These are phyloP conservation scores for Silurus glanis DNA, from an alignment of 2,113 vertebrate species.

Conservation along the genomic window DNA sequence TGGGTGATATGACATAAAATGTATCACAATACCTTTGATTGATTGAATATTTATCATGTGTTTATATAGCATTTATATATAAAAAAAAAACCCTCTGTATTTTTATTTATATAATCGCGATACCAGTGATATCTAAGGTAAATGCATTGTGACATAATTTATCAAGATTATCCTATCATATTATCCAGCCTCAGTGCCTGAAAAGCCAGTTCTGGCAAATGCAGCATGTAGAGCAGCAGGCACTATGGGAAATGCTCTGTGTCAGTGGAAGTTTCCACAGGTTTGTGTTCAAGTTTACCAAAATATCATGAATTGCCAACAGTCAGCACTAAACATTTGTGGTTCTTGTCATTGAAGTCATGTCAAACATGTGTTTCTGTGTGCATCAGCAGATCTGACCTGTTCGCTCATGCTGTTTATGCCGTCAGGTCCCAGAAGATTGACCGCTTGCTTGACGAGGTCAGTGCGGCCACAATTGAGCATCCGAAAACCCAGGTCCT, in stretches of 20 bases:
- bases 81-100: not conserved
- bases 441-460: constrained; percentile 94
- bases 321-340: not conserved
- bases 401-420: constrained; percentile 99
- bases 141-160: not conserved
- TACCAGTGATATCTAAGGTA: not conserved
- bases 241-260: not conserved
- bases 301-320: not conserved
- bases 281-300: not conserved
- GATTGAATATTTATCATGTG: not conserved
- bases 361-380: constrained; percentile 44
- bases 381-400: constrained; percentile 68
- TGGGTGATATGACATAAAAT: not conserved
- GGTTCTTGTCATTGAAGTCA: not conserved
- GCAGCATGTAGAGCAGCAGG: not conserved
- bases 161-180: not conserved
- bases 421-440: constrained; percentile 89
- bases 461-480: constrained; percentile 96
- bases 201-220: not conserved
- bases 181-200: not conserved
- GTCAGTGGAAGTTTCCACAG: not conserved
- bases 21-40: not conserved
- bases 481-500: constrained; percentile 97
- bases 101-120: not conserved
- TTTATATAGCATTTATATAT: not conserved